These are phyloP conservation scores for Porites australiensis DNA, from an alignment of 64 coral and sea anemone species.

Conservation along the genomic window DNA sequence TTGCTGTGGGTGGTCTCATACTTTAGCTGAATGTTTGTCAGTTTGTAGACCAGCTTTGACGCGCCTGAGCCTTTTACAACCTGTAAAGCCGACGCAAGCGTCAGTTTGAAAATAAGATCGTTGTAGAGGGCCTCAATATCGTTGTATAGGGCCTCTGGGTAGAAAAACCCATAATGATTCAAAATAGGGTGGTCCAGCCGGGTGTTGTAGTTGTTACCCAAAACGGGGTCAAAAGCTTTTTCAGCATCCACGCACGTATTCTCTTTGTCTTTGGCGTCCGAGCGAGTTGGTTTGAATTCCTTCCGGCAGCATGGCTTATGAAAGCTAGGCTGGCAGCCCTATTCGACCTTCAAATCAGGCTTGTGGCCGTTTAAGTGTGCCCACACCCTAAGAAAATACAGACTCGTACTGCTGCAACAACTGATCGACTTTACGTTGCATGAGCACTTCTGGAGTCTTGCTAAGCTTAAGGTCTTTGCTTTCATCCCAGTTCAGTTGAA, in stretches of 20 bases:
- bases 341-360: conserved; percentile 61
- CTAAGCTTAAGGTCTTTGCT: conserved; percentile 48
- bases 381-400: conserved; percentile 63
- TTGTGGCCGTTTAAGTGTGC: conserved; percentile 65
- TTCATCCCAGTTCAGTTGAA: conserved; percentile 70
- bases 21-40: not conserved
- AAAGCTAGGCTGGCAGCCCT: conserved; percentile 56
- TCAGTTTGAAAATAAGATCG: not conserved
- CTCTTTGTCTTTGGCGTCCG: not conserved
- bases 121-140: not conserved
- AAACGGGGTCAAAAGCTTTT: not conserved
- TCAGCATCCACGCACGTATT: not conserved
- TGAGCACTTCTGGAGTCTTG: not conserved
- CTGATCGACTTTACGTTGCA: conserved; percentile 28
- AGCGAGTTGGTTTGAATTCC: not conserved
- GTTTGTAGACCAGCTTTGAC: not conserved
- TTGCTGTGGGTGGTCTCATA: not conserved
- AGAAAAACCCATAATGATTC: not conserved
- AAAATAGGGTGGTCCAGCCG: not conserved
- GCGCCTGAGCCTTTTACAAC: not conserved
- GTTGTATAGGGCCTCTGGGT: not conserved
- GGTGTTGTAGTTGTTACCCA: not conserved
- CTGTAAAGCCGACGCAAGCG: not conserved
- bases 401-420: conserved; percentile 39
- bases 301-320: conserved; percentile 26